phyloP scores from a whole-genome alignment of 2,797 vertebrate genomes.

The Miichthys miiuy region DNA sequence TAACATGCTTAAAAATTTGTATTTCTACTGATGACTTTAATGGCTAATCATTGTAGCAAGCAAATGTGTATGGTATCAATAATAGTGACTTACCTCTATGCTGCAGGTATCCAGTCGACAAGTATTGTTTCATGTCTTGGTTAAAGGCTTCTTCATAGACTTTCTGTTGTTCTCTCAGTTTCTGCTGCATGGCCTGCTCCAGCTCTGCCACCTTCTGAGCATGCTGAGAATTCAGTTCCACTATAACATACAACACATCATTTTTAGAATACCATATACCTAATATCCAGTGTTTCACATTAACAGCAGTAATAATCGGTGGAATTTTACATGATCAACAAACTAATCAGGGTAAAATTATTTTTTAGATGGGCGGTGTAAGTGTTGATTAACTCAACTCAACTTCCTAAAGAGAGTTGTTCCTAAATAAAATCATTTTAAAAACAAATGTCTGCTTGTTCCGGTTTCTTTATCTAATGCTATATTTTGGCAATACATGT shows the following conservation, averaged over 20 bases:
- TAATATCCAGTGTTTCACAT: not conserved
- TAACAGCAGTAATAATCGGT: not conserved
- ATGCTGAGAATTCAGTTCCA: constrained; percentile 91
- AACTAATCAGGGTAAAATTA: too few relatives aligned
- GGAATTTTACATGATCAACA: not conserved
- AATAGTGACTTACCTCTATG: constrained; percentile 69
- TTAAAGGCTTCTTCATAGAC: constrained; percentile 98
- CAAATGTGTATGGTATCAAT: not conserved
- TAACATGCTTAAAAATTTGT: not conserved
- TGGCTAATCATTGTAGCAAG: not conserved
- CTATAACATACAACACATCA: constrained; percentile 72
- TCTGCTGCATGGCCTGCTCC: constrained; percentile 91
- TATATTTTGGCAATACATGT: not conserved
- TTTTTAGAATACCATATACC: not conserved
- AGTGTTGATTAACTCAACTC: not conserved
- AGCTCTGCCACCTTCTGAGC: constrained; percentile 90
- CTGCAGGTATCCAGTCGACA: constrained; percentile 93
- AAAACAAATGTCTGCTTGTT: not conserved
- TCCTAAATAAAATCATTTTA: not conserved
- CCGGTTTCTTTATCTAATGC: not conserved
- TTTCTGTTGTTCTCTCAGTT: constrained; percentile 95
- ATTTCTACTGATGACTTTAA: not conserved
- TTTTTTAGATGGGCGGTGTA: not conserved
- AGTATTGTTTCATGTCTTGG: constrained; percentile 96
- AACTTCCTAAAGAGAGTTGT: not conserved